Percentiles rank a stretch among this genome's conserved stretches.
Conservation (phyloP, 1,140 invertebrate species). For the Akabosia matsudoensis region DNA sequence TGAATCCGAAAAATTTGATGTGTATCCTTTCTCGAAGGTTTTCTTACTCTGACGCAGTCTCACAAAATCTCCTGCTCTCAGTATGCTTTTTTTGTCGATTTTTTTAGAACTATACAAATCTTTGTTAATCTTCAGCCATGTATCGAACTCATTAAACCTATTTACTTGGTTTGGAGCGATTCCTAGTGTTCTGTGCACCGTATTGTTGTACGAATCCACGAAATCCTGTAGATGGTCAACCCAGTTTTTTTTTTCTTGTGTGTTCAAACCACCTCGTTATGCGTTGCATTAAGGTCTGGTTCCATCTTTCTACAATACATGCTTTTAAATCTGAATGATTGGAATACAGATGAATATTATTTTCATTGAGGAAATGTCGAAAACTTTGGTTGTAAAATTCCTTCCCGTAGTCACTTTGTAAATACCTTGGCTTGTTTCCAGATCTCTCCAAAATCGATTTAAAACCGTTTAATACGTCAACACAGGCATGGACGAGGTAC, state of each 20-base stretch:
- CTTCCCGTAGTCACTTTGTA: constrained; percentile 27
- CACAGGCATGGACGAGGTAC: too few species aligned
- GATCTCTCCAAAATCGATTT: too few species aligned
- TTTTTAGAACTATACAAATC: neutral
- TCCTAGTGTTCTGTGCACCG: constrained; percentile 20
- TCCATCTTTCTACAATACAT: constrained; percentile 33
- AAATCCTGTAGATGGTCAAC: constrained; percentile 4
- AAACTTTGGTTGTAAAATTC: constrained; percentile 30
- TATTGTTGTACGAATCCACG: constrained; percentile 33
- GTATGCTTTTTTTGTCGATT: neutral
- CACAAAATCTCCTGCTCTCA: neutral
- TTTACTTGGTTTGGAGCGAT: constrained; percentile 29
- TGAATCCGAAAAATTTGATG: neutral
- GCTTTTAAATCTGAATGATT: constrained; percentile 26
- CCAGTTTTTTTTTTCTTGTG: neutral
- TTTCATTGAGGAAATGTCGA: neutral
- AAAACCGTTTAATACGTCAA: too few species aligned
- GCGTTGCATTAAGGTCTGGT: constrained; percentile 14
- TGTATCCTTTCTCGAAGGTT: neutral
- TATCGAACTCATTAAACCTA: constrained; percentile 31
- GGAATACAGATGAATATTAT: constrained; percentile 17
- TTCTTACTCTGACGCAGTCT: neutral
- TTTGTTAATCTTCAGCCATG: constrained; percentile 32
- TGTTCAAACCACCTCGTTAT: constrained; percentile 29
- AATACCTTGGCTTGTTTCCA: constrained; percentile 10